phyloP scores from a whole-genome alignment of 2,797 vertebrate genomes.

The Dendrocincla fuliginosa region DNA sequence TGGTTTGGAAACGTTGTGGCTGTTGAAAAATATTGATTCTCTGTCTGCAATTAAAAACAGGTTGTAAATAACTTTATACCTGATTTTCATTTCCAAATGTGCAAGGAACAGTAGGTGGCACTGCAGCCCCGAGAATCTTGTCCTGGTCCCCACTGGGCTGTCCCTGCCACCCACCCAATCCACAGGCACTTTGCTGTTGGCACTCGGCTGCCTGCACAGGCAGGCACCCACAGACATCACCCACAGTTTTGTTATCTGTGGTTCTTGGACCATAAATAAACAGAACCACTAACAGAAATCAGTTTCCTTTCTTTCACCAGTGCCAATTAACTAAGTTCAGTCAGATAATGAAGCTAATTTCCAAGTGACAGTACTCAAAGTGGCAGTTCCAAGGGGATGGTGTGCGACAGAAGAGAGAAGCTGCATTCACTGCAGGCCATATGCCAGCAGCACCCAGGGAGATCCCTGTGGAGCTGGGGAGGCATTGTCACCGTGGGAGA shows the following conservation, averaged over 20 bases:
- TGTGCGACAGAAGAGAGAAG: not conserved
- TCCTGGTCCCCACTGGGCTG: not conserved
- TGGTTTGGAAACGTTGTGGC: slow-evolving; percentile 98
- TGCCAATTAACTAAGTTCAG: not conserved
- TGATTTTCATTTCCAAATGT: not conserved
- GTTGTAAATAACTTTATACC: not conserved
- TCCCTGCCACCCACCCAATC: not conserved
- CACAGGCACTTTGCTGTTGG: not conserved
- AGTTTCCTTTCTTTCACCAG: not conserved
- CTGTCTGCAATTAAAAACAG: slow-evolving; percentile 84
- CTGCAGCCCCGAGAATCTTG: not conserved
- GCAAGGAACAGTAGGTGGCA: slow-evolving; percentile 53
- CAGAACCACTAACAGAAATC: not conserved
- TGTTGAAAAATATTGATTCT: slow-evolving; percentile 99
- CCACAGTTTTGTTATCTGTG: fast-evolving
- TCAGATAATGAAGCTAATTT: not conserved
- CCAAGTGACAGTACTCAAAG: not conserved
- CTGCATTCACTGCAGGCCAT: not conserved
- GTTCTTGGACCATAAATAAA: not conserved
- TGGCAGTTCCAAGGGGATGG: not conserved
- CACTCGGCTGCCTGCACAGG: not conserved
- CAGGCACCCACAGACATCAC: not conserved
- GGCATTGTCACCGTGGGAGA: not conserved
- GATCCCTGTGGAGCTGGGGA: not conserved
- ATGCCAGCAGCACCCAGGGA: not conserved